Conservation (phyloP, 2,113 vertebrate genomes). For the Casuarius casuarius region DNA sequence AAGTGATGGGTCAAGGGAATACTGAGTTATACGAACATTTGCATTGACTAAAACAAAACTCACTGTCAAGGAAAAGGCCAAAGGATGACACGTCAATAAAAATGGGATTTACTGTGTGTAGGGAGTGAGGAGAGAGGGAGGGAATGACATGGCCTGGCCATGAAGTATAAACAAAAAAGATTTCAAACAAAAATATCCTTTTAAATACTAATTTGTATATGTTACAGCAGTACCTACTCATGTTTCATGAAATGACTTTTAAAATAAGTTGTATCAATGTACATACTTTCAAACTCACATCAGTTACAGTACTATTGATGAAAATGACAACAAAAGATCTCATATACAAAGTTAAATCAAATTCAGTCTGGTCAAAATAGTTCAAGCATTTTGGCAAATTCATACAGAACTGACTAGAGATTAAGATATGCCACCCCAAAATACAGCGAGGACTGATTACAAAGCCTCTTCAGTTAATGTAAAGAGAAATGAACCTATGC, state of each 20-base stretch:
- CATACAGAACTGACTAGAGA: not conserved
- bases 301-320: not conserved
- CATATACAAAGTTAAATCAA: not conserved
- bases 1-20: not conserved
- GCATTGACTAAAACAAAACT: not conserved
- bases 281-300: not conserved
- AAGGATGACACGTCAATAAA: not conserved
- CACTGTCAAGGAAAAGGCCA: not conserved
- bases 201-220: not conserved
- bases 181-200: not conserved
- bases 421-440: conserved; percentile 23
- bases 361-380: not conserved
- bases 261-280: not conserved
- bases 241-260: not conserved
- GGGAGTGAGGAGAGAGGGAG: not conserved
- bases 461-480: conserved; percentile 30
- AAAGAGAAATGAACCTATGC: conserved; percentile 6
- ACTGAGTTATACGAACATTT: not conserved
- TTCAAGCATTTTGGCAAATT: not conserved
- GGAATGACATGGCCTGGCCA: not conserved
- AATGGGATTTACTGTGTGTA: not conserved
- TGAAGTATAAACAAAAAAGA: not conserved
- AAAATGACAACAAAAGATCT: conserved; percentile 9
- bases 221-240: not conserved
- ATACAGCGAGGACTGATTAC: not conserved